These are phyloP conservation scores for Pterois miles DNA, from an alignment of 2,797 vertebrate genomes.

Conservation along the genomic window DNA sequence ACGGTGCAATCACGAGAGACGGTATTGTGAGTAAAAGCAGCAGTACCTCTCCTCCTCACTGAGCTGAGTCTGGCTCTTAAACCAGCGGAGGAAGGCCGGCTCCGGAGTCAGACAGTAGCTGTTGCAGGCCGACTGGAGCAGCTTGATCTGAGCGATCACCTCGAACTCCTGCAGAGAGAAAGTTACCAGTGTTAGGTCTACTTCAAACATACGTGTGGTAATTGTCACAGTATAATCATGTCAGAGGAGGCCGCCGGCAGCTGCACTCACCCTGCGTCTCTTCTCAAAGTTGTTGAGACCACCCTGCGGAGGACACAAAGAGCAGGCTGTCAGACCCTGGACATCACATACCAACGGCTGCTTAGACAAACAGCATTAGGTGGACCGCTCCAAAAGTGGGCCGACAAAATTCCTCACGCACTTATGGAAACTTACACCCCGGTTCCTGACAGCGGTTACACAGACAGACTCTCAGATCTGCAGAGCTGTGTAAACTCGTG, in stretches of 20 bases:
- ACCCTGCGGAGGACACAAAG: conserved; percentile 84
- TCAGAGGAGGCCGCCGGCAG: background rate
- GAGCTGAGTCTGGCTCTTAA: conserved; percentile 86
- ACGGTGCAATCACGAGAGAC: conserved; percentile 3
- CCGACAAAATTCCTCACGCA: conserved; percentile 55
- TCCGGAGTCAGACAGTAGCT: conserved; percentile 91
- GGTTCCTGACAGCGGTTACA: conserved; percentile 37
- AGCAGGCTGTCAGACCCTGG: conserved; percentile 58
- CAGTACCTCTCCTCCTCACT: conserved; percentile 92
- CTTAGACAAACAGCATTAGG: conserved; percentile 65
- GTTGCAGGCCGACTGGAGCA: conserved; percentile 95
- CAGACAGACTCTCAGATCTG: conserved; percentile 38
- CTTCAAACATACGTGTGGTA: background rate
- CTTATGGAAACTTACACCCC: conserved; percentile 56
- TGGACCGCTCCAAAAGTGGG: conserved; percentile 39
- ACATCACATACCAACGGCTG: conserved; percentile 53
- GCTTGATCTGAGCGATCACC: conserved; percentile 95
- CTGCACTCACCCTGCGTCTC: conserved; percentile 89
- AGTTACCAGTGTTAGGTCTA: background rate
- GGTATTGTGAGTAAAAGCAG: background rate
- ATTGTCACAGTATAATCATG: background rate
- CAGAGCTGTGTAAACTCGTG: conserved; percentile 29
- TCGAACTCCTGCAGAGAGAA: conserved; percentile 89
- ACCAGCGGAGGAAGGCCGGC: conserved; percentile 90
- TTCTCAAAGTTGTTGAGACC: conserved; percentile 97